phyloP scores from a whole-genome alignment of 2,888 invertebrate genomes.

The Melanotus villosus region DNA sequence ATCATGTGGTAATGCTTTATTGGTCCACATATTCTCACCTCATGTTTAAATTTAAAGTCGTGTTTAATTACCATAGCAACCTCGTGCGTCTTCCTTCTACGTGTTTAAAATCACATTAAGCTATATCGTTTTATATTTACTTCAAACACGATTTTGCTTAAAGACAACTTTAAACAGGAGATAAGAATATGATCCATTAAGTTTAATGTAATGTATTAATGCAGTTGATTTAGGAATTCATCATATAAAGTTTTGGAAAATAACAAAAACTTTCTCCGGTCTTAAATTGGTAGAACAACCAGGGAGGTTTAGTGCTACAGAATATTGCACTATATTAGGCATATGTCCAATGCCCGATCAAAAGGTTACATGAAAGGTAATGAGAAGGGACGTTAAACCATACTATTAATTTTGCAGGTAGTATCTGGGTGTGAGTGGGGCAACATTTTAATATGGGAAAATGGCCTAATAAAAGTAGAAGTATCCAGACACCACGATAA shows the following conservation, averaged over 20 bases:
- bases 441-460: slow-evolving; percentile 93
- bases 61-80: no score
- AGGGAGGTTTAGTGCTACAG: slow-evolving; percentile 93
- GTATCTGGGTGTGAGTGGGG: slow-evolving; percentile 93
- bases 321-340: slow-evolving; percentile 90
- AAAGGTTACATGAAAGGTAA: slow-evolving; percentile 74
- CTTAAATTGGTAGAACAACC: slow-evolving; percentile 88
- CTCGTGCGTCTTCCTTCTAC: no score
- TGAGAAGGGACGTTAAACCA: background rate
- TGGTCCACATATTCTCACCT: no score
- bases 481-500: slow-evolving; percentile 80
- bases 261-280: slow-evolving; percentile 92
- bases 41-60: no score
- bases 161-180: no score
- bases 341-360: slow-evolving; percentile 90
- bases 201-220: no score
- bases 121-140: no score
- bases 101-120: no score
- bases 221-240: slow-evolving; percentile 76
- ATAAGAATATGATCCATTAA: no score
- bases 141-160: no score
- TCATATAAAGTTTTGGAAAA: slow-evolving; percentile 94
- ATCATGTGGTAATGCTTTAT: slow-evolving; percentile 74
- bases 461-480: slow-evolving; percentile 88
- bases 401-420: slow-evolving; percentile 7